Conservation (phyloP, 2,888 invertebrate genomes). For the Cenopis cana region DNA sequence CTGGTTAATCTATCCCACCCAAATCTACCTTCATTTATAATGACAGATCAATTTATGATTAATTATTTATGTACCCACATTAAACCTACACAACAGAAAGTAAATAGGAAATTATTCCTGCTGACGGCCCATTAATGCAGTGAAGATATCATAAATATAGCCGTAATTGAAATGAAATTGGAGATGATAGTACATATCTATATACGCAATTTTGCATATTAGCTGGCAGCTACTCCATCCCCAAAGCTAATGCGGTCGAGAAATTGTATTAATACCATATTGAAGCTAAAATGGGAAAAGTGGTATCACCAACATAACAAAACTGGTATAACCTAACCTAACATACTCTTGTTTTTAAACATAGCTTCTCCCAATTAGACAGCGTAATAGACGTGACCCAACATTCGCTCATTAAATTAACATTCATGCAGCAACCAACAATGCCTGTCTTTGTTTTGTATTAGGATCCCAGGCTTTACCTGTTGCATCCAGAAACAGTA, state of each 20-base stretch:
- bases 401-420: conserved; percentile 10
- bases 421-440: conserved; percentile 14
- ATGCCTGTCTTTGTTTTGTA: conserved; percentile 18
- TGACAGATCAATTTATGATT: too few species aligned
- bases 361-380: conserved; percentile 3
- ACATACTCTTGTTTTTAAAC: background rate
- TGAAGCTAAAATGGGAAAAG: too few species aligned
- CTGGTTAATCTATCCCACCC: too few species aligned
- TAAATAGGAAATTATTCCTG: too few species aligned
- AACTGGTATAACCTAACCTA: too few species aligned
- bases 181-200: background rate
- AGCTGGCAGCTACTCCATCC: background rate
- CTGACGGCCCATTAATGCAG: background rate
- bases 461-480: conserved; percentile 14
- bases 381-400: conserved; percentile 18
- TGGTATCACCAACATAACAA: too few species aligned
- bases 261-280: too few species aligned
- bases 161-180: background rate
- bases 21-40: too few species aligned
- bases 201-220: background rate
- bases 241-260: background rate
- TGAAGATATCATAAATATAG: background rate
- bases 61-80: too few species aligned
- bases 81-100: too few species aligned
- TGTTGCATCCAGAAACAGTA: conserved; percentile 10